These are phyloP conservation scores for Propithecus coquereli DNA, from an alignment of 2,113 vertebrate species.

Conservation along the genomic window DNA sequence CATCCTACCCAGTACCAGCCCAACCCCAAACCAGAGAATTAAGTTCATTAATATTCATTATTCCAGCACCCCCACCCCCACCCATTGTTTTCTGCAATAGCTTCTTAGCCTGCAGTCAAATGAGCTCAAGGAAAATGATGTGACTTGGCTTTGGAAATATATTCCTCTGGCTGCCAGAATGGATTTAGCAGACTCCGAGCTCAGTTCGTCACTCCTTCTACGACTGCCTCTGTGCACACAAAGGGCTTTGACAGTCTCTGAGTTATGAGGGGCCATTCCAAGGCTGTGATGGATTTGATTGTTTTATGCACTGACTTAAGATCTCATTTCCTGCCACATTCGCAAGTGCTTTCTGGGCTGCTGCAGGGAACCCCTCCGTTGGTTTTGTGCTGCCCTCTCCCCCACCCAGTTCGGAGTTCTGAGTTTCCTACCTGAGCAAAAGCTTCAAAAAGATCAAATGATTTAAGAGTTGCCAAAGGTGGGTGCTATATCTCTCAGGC, in stretches of 20 bases:
- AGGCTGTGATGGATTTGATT: constrained; percentile 89
- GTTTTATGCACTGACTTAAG: constrained; percentile 89
- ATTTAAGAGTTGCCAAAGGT: constrained; percentile 66
- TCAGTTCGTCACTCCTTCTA: constrained; percentile 85
- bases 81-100: constrained; percentile 87
- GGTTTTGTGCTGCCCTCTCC: constrained; percentile 60
- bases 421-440: constrained; percentile 65
- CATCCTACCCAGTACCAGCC: constrained; percentile 75
- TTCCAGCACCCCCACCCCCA: constrained; percentile 81
- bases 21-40: constrained; percentile 78
- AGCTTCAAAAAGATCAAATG: constrained; percentile 68
- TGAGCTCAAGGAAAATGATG: constrained; percentile 89
- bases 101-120: constrained; percentile 88
- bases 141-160: constrained; percentile 88
- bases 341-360: constrained; percentile 84
- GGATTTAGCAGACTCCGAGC: constrained; percentile 85
- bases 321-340: constrained; percentile 90
- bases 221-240: constrained; percentile 79
- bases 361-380: constrained; percentile 78
- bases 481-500: constrained; percentile 41
- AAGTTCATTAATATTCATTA: constrained; percentile 87
- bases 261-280: constrained; percentile 86
- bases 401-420: constrained; percentile 42
- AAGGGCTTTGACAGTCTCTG: constrained; percentile 83
- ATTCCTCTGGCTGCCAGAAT: constrained; percentile 87